Evolutionary conservation across 2,888 invertebrate genomes (phyloP), one percentile per base, ranked within the genome.

Genomic region (Fabriciana adippe): DNA sequence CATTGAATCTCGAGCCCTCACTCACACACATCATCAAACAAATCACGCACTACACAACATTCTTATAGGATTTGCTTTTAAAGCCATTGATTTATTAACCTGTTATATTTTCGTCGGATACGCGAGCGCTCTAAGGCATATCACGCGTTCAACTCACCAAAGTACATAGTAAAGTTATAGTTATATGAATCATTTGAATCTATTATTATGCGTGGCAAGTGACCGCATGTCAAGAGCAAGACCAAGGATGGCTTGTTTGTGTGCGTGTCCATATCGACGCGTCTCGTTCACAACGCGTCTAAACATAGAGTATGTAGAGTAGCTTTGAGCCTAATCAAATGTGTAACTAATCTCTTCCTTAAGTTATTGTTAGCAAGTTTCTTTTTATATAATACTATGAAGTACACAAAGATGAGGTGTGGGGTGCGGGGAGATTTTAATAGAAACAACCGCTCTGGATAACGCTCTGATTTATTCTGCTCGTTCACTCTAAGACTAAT

Each of bases 181-280:
- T 70, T 71, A 84, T 85, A 86, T 89, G 89, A 89, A 85, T 89
- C 90, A 89, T 83, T 88, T 85, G 82, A 80, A 80, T 87, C 88
- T 90, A 91, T 91, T 91, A 91, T 89, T 90, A 91, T 90, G 90
- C 90, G 87, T 86, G 85, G 85, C 88, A 84, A 89, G 89, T 89
- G 90, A 89, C 90, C 90, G 87, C 81, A 82, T 89, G 90, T 90
- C 90, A 90, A 90, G 90, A 90, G 84, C 90, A 88, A 91, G 89
- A 88, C 85, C 86, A 80, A 80, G 75, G 73, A 71, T 72, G 75
- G 61, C 31, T 47, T 64, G 55, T 77, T 74, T 78, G 73, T 78
- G 78, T 78, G 80, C 75, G 74, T 78, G 73, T 56, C 66, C 70
- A 72, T 74, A 74, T 71, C 75, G 76, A 64, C 67, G 68, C 72